These are phyloP conservation scores for Caenorhabditis inopinata DNA, from an alignment of 1,140 invertebrate genomes.

Conservation along the genomic window DNA sequence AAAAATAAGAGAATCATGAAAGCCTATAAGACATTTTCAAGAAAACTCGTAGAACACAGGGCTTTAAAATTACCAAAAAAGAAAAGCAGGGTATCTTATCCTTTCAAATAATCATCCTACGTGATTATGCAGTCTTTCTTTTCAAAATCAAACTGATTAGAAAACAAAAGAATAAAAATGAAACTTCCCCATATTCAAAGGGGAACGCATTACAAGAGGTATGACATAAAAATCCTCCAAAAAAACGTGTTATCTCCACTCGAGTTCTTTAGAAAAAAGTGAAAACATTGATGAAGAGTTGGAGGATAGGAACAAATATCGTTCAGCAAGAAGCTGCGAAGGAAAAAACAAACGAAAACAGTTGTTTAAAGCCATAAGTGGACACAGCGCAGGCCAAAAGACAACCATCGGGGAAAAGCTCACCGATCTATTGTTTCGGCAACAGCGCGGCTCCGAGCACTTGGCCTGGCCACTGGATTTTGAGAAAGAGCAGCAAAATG, in stretches of 20 bases:
- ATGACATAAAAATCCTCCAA: conserved; percentile 26
- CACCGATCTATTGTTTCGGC: conserved; percentile 23
- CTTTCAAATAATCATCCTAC: too few species aligned
- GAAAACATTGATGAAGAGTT: conserved; percentile 28
- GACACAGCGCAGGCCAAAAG: conserved; percentile 27
- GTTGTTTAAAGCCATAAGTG: conserved; percentile 30
- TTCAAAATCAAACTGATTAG: too few species aligned
- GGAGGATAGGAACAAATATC: conserved; percentile 5
- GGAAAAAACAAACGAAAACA: conserved; percentile 1
- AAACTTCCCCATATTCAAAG: not conserved
- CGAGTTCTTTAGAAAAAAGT: conserved; percentile 13
- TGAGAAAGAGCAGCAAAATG: conserved; percentile 24
- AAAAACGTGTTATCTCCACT: conserved; percentile 32
- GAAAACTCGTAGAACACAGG: too few species aligned
- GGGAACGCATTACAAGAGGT: not conserved
- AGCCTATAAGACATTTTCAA: too few species aligned
- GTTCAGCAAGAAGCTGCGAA: not conserved
- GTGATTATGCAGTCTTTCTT: too few species aligned
- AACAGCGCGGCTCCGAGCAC: conserved; percentile 19
- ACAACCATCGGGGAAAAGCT: conserved; percentile 10
- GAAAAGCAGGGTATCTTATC: too few species aligned
- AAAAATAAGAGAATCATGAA: too few species aligned
- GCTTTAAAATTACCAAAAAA: too few species aligned
- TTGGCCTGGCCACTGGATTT: not conserved
- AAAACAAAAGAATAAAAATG: not conserved